Evolutionary conservation across 2,888 invertebrate species (phyloP).

Genomic region (Lepidonotus clava): DNA sequence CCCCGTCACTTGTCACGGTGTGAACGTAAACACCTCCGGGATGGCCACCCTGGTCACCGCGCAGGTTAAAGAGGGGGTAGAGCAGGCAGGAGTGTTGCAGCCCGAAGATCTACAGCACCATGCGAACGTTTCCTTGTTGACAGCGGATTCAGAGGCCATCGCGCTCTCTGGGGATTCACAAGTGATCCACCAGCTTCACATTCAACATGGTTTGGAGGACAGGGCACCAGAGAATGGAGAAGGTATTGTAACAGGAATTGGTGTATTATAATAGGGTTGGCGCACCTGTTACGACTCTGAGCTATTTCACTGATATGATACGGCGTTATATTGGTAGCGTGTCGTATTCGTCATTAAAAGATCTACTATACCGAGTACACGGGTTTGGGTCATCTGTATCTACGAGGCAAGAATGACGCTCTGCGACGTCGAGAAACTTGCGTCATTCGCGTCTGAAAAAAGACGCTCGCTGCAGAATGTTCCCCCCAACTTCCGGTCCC

Average conservation of each 20-base stretch:
- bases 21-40: not conserved
- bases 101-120: not conserved
- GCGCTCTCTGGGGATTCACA: not conserved
- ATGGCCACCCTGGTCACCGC: not conserved
- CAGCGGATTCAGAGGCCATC: constrained; percentile 15
- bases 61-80: not conserved
- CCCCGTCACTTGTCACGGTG: not conserved
- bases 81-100: not conserved
- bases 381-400: too few species aligned
- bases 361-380: too few species aligned
- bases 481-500: too few species aligned
- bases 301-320: too few species aligned
- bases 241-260: not conserved
- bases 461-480: too few species aligned
- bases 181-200: constrained; percentile 5
- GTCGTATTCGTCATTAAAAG: too few species aligned
- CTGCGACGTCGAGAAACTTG: too few species aligned
- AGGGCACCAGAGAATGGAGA: not conserved
- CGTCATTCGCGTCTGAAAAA: too few species aligned
- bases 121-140: not conserved
- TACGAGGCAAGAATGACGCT: too few species aligned
- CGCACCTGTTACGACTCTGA: too few species aligned
- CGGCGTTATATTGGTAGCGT: too few species aligned
- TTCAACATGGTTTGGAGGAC: not conserved
- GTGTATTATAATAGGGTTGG: too few species aligned